These are phyloP conservation scores for Aphidius ervi DNA, from an alignment of 1,140 invertebrate species.

Conservation along the genomic window DNA sequence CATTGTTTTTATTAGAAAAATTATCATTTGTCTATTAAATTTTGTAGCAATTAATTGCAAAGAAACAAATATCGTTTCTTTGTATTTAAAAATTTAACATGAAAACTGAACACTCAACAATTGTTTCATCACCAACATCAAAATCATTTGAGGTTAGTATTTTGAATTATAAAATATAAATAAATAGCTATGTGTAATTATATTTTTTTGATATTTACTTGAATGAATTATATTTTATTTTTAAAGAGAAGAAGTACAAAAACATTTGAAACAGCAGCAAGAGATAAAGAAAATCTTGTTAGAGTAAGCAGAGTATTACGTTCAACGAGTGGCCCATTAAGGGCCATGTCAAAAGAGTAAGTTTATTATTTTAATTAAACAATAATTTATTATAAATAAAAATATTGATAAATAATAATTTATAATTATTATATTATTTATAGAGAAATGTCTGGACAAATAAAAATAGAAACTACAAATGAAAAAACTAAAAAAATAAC, in stretches of 20 bases:
- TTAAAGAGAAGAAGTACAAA: conserved; percentile 6
- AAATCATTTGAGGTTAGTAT: conserved; percentile 37
- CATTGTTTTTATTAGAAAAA: no score
- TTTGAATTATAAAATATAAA: conserved; percentile 11
- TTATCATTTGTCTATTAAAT: no score
- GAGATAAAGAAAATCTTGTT: conserved; percentile 63
- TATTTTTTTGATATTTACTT: neutral
- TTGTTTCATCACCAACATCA: conserved; percentile 36
- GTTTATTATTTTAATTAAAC: conserved; percentile 14
- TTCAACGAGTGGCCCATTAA: conserved; percentile 26
- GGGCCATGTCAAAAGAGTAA: conserved; percentile 40
- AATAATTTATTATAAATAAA: conserved; percentile 4
- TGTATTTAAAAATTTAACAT: conserved; percentile 28
- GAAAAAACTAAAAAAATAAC: conserved; percentile 32
- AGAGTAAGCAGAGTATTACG: conserved; percentile 48
- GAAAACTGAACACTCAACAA: conserved; percentile 38
- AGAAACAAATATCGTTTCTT: no score
- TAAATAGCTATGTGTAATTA: neutral
- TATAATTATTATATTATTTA: neutral
- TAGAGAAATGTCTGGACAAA: conserved; percentile 33
- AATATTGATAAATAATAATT: neutral
- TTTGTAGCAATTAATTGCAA: no score
- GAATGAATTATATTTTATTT: conserved; percentile 15
- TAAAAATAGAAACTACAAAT: conserved; percentile 25
- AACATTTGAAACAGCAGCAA: conserved; percentile 44